Evolutionary conservation across 2,888 invertebrate species (phyloP), one percentile per base, ranked within the genome.

Genomic region (Caenorhabditis sinica): DNA sequence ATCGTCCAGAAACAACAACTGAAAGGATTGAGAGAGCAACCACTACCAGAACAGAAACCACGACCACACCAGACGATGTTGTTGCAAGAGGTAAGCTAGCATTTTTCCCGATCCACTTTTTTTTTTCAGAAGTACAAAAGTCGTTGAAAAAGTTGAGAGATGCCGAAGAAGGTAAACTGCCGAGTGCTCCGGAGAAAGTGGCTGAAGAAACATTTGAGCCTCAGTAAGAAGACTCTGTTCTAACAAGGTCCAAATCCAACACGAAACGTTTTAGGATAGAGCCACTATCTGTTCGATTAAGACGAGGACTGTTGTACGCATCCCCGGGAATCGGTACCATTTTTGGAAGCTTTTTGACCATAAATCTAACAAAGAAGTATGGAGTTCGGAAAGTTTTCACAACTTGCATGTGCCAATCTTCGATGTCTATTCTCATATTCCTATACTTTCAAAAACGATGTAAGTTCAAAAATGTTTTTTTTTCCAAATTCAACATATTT

Each of bases 271-370:
- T 68, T 77, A 79, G 79, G 40, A 3, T 15, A 17, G 72, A 81
- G 40, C 63, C 69, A 20, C 9, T 69, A 13, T 45, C 63, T 0
- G 2, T 30, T 15, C 33, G 68, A 43, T 23, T 82, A n/a, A 45
- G 23, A 30, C 51, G 83, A 25, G 69, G 65, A 13, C 1, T 81
- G 4, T 20, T 86, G 4, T 83, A 77, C 33, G 72, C 81, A 0
- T 75, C 83, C 13, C 81, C 86, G 4, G 86, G 86, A 69, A 33
- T 86, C 25, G 85, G 82, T 17, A 40, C 53, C 13, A 45, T 86
- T 1, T 13, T 82, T 20, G 85, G 85, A 51, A 71, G 53, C 23
- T 30, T 75, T 33, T 0, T 79, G 5, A 60, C 66, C 6, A 63
- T 76, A 1, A 56, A 33, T 6, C 40, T 81, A n/a, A 20, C 60